Percentiles rank a stretch among this genome's conserved stretches.
Conservation (phyloP, 2,888 invertebrate species). For the Dermolepida albohirtum region DNA sequence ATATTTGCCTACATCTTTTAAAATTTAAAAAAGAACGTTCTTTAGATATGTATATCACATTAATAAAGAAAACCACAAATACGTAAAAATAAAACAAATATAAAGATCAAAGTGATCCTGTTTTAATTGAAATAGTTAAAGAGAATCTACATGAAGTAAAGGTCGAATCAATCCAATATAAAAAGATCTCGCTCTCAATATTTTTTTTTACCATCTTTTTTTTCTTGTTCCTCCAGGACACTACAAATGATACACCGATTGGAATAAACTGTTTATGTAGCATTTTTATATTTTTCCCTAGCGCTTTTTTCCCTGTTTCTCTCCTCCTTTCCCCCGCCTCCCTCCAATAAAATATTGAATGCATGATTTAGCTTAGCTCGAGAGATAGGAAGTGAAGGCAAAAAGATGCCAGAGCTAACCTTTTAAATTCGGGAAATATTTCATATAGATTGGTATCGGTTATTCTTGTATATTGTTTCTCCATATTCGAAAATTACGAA, state of each 20-base stretch:
- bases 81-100: too few species aligned
- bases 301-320: slow-evolving; percentile 3
- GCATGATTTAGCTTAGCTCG: slow-evolving; percentile 9
- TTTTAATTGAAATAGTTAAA: too few species aligned
- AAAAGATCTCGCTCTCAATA: not conserved
- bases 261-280: slow-evolving; percentile 17
- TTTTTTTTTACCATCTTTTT: slow-evolving; percentile 12
- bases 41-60: too few species aligned
- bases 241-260: slow-evolving; percentile 14
- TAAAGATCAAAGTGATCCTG: too few species aligned
- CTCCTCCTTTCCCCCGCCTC: not conserved
- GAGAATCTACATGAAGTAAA: too few species aligned
- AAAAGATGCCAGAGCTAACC: slow-evolving; percentile 20
- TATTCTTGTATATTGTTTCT: too few species aligned
- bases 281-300: slow-evolving; percentile 23
- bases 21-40: too few species aligned
- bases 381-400: slow-evolving; percentile 5
- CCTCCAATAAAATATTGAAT: slow-evolving; percentile 19
- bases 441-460: slow-evolving; percentile 3
- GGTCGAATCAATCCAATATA: too few species aligned
- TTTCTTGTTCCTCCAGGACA: slow-evolving; percentile 2
- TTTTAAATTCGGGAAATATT: slow-evolving; percentile 24
- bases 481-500: too few species aligned
- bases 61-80: too few species aligned
- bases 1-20: too few species aligned